Percentiles rank a stretch among this genome's conserved stretches.
Conservation (phyloP, 2,113 vertebrate genomes). For the Atherinomorus stipes region DNA sequence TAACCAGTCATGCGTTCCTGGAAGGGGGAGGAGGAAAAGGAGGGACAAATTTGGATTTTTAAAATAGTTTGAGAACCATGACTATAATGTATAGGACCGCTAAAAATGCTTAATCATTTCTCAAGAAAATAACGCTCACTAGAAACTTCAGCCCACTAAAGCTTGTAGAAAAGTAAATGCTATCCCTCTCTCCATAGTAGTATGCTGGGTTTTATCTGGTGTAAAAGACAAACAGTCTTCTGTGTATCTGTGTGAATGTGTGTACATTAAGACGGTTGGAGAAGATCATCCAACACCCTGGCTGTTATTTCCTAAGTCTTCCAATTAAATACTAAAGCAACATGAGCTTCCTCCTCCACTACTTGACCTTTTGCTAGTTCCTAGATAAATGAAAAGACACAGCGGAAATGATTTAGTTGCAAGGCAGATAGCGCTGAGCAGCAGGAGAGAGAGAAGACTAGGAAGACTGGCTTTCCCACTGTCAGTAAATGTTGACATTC, state of each 20-base stretch:
- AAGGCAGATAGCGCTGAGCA: conserved; percentile 31
- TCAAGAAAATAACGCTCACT: neutral
- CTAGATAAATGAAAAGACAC: conserved; percentile 72
- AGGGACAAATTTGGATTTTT: too few relatives aligned
- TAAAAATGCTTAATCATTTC: neutral
- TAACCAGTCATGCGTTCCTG: too few relatives aligned
- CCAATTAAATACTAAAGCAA: conserved; percentile 66
- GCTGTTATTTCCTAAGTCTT: conserved; percentile 62
- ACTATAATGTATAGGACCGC: too few relatives aligned
- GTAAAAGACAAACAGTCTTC: neutral
- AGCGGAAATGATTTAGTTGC: conserved; percentile 68
- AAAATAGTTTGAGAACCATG: neutral
- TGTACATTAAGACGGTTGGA: conserved; percentile 2
- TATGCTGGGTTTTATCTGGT: neutral
- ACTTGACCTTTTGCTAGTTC: conserved; percentile 79
- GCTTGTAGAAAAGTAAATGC: neutral
- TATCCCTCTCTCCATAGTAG: neutral
- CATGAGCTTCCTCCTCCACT: conserved; percentile 16
- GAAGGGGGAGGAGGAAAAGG: too few relatives aligned
- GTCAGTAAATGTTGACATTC: conserved; percentile 66
- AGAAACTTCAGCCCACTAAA: neutral
- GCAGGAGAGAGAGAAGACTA: conserved; percentile 29
- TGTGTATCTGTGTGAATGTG: conserved; percentile 5
- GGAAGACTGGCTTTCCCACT: conserved; percentile 40
- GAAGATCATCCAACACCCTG: conserved; percentile 51